Conservation (phyloP, 2,888 invertebrate genomes). For the Aelia acuminata region DNA sequence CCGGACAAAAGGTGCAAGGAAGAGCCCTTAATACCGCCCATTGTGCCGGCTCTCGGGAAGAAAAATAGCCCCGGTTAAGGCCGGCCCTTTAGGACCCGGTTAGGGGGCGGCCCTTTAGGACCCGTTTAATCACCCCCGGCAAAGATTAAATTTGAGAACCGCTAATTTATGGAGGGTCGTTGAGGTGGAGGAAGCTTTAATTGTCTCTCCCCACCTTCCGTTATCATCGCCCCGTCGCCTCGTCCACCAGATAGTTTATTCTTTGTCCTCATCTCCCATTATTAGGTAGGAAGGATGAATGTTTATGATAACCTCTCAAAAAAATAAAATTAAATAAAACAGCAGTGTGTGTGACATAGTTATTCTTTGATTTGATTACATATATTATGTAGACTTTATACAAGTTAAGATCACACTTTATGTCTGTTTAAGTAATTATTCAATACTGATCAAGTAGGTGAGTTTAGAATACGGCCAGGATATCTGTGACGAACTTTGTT, state of each 20-base stretch:
- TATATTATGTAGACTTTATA: too few relatives aligned
- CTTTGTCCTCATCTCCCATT: background rate
- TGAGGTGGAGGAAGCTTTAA: conserved; percentile 23
- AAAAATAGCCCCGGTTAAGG: conserved; percentile 28
- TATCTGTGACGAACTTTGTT: too few relatives aligned
- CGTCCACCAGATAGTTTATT: background rate
- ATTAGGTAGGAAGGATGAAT: background rate
- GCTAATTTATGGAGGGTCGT: conserved; percentile 35
- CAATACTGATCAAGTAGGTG: too few relatives aligned
- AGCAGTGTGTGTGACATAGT: too few relatives aligned
- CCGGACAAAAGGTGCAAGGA: background rate
- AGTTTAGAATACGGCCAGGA: too few relatives aligned
- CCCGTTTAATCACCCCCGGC: background rate
- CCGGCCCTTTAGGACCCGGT: background rate
- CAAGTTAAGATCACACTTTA: too few relatives aligned
- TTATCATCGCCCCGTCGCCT: background rate
- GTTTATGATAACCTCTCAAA: too few relatives aligned
- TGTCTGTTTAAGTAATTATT: too few relatives aligned
- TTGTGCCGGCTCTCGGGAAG: background rate
- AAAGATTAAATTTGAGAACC: conserved; percentile 38
- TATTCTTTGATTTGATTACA: too few relatives aligned
- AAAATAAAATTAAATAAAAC: too few relatives aligned
- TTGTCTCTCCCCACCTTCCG: background rate
- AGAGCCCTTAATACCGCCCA: conserved; percentile 11
- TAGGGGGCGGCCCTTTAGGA: background rate